Conservation (phyloP, 2,888 invertebrate species). For the Rhorus exstirpatorius region DNA sequence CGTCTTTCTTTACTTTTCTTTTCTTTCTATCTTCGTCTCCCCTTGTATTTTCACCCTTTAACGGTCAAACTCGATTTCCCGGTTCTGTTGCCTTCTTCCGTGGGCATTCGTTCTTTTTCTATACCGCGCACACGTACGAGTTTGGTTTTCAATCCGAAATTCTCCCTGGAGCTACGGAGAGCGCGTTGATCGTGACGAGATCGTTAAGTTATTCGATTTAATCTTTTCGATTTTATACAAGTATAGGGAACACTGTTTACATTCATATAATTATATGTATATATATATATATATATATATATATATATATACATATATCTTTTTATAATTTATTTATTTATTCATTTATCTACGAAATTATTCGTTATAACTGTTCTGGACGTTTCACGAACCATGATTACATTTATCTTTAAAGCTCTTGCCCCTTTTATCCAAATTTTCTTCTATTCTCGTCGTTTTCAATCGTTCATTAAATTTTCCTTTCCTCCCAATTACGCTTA, state of each 20-base stretch:
- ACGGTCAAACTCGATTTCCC: constrained; percentile 28
- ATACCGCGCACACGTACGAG: too few species aligned
- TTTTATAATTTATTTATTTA: constrained; percentile 25
- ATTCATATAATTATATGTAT: constrained; percentile 23
- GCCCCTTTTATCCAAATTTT: constrained; percentile 17
- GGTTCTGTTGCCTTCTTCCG: constrained; percentile 24
- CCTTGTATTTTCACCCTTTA: background rate
- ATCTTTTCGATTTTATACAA: constrained; percentile 6
- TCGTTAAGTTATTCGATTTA: constrained; percentile 2
- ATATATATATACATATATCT: constrained; percentile 23
- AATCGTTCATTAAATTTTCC: background rate
- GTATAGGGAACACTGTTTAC: constrained; percentile 30
- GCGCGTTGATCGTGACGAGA: too few species aligned
- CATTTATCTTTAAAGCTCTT: constrained; percentile 38
- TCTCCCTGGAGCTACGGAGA: background rate
- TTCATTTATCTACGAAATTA: constrained; percentile 36
- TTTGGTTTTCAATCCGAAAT: background rate
- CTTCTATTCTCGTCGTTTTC: background rate
- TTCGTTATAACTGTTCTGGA: constrained; percentile 26
- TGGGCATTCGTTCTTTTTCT: background rate
- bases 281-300: constrained; percentile 36
- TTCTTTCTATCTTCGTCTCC: constrained; percentile 8
- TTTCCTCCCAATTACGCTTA: background rate
- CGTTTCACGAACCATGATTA: constrained; percentile 22
- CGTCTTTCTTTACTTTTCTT: constrained; percentile 8